Conservation (phyloP, 2,797 vertebrate genomes). For the Amblyopsis hoosieri region DNA sequence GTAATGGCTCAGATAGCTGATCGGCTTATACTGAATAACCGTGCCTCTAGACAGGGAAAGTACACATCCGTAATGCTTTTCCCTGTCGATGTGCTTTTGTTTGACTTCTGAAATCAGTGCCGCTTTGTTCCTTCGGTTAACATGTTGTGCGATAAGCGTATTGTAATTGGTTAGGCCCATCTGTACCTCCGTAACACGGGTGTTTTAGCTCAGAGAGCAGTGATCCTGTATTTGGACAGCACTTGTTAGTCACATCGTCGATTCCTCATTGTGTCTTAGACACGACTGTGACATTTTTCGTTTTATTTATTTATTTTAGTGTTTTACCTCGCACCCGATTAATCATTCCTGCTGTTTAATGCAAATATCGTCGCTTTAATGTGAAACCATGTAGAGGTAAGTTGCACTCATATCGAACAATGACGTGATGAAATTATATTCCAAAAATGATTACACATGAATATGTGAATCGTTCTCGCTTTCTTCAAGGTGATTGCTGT, state of each 20-base stretch:
- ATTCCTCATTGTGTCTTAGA: constrained; percentile 11
- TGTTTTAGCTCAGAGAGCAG: neutral
- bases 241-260: constrained; percentile 1
- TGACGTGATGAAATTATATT: constrained; percentile 4
- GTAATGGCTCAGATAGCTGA: constrained; percentile 20
- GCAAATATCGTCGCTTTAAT: neutral
- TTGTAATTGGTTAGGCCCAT: constrained; percentile 23
- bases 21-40: constrained; percentile 18
- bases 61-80: constrained; percentile 17
- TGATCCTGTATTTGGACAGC: neutral
- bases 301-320: constrained; percentile 52
- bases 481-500: constrained; percentile 3
- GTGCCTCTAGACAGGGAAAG: constrained; percentile 30
- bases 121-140: constrained; percentile 25
- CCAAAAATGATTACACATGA: constrained; percentile 10
- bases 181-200: constrained; percentile 15
- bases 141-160: constrained; percentile 30
- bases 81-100: constrained; percentile 20
- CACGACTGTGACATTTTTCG: neutral
- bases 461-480: constrained; percentile 11
- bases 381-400: neutral
- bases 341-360: constrained; percentile 46
- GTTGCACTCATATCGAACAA: constrained; percentile 4
- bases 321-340: constrained; percentile 27
- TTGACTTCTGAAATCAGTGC: constrained; percentile 31